Conservation (phyloP, 1,140 invertebrate species). For the Melanaphis sacchari region DNA sequence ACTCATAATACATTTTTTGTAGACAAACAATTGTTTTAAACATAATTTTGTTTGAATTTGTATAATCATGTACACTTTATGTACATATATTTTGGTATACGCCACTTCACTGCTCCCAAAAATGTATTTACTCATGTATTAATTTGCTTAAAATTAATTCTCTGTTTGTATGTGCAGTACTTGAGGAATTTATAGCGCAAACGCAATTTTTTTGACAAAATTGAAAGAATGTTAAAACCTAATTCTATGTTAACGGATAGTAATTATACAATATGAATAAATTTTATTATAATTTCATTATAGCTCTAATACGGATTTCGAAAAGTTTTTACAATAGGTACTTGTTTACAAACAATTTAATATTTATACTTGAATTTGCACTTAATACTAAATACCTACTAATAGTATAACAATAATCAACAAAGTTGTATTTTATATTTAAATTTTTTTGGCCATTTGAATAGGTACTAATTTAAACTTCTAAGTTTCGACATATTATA, state of each 20-base stretch:
- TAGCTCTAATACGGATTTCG: neutral
- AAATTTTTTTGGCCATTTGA: neutral
- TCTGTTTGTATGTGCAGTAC: neutral
- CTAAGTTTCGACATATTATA: neutral
- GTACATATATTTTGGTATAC: neutral
- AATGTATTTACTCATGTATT: neutral
- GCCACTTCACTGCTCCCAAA: neutral
- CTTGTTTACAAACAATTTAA: neutral
- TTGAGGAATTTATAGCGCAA: neutral
- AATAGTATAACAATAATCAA: neutral
- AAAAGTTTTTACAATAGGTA: neutral
- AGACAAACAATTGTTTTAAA: neutral
- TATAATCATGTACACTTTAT: neutral
- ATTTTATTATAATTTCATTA: neutral
- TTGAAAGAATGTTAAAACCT: neutral
- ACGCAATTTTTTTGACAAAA: neutral
- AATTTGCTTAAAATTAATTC: neutral
- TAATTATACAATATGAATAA: neutral
- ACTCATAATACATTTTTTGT: constrained; percentile 2
- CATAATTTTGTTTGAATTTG: neutral
- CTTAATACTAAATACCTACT: too few species aligned
- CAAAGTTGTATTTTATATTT: neutral
- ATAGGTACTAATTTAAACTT: neutral
- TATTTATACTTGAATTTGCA: neutral
- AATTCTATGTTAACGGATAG: neutral